A percentile compares a stretch with the other conserved stretches of the same genome.
Evolutionary conservation across 2,113 vertebrate genomes (phyloP).

Genomic region (Silurus asotus): DNA sequence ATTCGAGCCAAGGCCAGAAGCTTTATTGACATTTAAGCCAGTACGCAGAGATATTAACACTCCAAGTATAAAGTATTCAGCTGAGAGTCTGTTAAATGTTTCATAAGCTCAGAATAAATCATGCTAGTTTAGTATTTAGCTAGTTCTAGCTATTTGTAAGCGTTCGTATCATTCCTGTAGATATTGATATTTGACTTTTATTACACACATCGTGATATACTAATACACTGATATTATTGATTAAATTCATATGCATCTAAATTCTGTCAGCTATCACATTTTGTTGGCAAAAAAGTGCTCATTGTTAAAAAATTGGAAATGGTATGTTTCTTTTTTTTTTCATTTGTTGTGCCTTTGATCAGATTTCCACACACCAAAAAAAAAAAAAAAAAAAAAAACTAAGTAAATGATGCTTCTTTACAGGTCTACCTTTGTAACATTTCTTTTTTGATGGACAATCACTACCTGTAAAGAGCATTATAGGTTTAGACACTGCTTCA

Average conservation of each 20-base stretch:
- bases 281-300: not conserved
- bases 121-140: not conserved
- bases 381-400: conserved; percentile 29
- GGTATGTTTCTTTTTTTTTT: conserved; percentile 22
- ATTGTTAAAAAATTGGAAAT: conserved; percentile 8
- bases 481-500: conserved; percentile 44
- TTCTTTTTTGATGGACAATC: conserved; percentile 64
- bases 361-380: conserved; percentile 48
- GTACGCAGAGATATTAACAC: too few species aligned
- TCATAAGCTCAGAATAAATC: not conserved
- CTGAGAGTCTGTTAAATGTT: not conserved
- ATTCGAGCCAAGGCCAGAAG: too few species aligned
- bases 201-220: not conserved
- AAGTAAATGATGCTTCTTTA: conserved; percentile 29
- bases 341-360: conserved; percentile 38
- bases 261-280: not conserved
- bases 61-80: not conserved
- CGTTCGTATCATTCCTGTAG: not conserved
- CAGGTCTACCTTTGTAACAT: conserved; percentile 3
- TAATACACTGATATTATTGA: not conserved
- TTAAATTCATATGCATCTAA: not conserved
- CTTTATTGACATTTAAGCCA: too few species aligned
- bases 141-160: too few species aligned
- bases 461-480: conserved; percentile 51
- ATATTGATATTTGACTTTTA: not conserved